A percentile compares a stretch with the other conserved stretches of the same genome.
Evolutionary conservation across 2,888 invertebrate genomes (phyloP).

Genomic region (Cryptocephalus primarius): DNA sequence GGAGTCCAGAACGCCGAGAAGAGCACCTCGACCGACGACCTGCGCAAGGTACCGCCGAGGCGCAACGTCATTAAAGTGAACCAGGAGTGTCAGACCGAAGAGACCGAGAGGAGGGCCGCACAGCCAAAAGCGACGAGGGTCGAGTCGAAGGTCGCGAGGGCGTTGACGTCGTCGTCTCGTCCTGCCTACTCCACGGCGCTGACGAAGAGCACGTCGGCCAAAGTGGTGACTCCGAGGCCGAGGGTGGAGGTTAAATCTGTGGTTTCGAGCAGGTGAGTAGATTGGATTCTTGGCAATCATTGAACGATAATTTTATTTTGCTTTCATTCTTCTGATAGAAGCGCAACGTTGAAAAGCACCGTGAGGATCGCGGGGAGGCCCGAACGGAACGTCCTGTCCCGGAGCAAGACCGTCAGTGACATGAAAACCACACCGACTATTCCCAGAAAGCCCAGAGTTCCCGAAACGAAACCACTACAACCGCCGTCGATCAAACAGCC

Average conservation of each 20-base stretch:
- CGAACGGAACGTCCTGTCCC: constrained; percentile 18
- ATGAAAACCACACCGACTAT: constrained; percentile 23
- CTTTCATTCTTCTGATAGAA: no score
- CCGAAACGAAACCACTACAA: not conserved
- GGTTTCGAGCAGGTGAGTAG: not conserved
- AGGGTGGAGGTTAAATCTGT: constrained; percentile 22
- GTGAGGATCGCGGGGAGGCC: constrained; percentile 11
- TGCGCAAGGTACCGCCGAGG: constrained; percentile 27
- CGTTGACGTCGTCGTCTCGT: constrained; percentile 14
- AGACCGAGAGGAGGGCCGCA: constrained; percentile 24
- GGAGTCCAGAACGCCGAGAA: constrained; percentile 35
- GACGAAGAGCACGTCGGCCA: constrained; percentile 32
- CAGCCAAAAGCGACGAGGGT: constrained; percentile 13
- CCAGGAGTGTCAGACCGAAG: constrained; percentile 34
- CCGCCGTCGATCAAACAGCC: not conserved
- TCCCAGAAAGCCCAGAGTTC: constrained; percentile 4
- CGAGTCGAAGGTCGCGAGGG: constrained; percentile 17
- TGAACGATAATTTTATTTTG: not conserved
- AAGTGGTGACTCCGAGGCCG: constrained; percentile 23
- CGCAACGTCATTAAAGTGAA: constrained; percentile 27
- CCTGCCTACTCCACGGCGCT: constrained; percentile 40
- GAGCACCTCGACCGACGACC: constrained; percentile 34
- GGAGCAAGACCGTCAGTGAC: constrained; percentile 35
- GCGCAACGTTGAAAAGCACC: no score
- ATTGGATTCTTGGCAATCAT: not conserved